Conservation (phyloP, 2,113 vertebrate species). For the Podarcis cretensis region DNA sequence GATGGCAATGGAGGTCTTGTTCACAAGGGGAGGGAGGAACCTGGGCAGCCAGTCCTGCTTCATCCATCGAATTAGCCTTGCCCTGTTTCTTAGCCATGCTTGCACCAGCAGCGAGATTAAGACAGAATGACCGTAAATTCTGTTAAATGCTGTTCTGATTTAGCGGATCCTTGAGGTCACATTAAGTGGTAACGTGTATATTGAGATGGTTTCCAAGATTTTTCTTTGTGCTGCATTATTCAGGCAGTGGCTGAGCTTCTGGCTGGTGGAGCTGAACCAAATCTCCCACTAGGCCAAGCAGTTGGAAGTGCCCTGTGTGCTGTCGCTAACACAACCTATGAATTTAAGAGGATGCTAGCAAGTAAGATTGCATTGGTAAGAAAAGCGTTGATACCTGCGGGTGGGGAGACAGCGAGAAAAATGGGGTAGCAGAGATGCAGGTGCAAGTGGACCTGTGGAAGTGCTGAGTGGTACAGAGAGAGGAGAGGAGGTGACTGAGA, state of each 20-base stretch:
- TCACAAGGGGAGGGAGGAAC: neutral
- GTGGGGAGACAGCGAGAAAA: neutral
- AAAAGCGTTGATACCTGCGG: neutral
- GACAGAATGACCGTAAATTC: neutral
- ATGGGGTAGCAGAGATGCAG: neutral
- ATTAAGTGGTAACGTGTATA: neutral
- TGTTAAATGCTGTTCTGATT: neutral
- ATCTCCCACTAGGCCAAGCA: conserved; percentile 73
- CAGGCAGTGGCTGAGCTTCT: conserved; percentile 85
- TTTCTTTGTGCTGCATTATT: neutral
- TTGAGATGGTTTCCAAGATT: neutral
- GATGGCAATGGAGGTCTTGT: too few relatives aligned
- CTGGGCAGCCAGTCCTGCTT: too few relatives aligned
- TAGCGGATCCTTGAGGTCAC: neutral
- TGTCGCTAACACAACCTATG: conserved; percentile 75
- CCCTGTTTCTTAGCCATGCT: neutral
- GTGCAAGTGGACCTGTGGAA: neutral
- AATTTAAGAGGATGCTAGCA: conserved; percentile 46
- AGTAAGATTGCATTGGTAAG: conserved; percentile 80
- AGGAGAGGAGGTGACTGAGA: neutral
- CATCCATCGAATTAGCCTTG: neutral
- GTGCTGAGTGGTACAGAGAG: neutral
- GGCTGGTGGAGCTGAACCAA: conserved; percentile 81
- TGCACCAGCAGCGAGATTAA: neutral
- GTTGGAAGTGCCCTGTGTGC: conserved; percentile 84